Evolutionary conservation across 1,140 invertebrate species (phyloP), one percentile per base, ranked within the genome.

Genomic region (Theocolax elegans): DNA sequence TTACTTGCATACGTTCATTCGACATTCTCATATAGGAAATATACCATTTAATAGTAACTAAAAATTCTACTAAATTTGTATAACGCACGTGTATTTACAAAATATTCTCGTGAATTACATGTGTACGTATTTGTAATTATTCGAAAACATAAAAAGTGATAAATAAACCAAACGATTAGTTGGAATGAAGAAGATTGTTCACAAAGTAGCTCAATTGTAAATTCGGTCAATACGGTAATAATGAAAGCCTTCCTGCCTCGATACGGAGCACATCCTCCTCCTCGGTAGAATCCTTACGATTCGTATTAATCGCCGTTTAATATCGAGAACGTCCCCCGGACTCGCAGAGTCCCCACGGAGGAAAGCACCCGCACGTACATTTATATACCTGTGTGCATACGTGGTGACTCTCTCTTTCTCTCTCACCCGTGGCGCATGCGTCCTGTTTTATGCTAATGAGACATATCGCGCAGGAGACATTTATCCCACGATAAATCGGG

Each of bases 401-500:
- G 23, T 10, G 1, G 1, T 51, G 1, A 4, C 21, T 25, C 21
- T 51, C 21, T 56, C 17, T 10, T 10, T 15, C 35, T 54, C 40
- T 58, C 65, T 67, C 53, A 58, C 65, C 48, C 54, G 62, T 51
- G 46, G 31, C 48, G 23, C 29, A 31, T 15, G 60, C 49, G 60
- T 60, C 69, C 60, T 71, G 62, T 60, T 65, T 71, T 71, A 66
- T 71, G 62, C 69, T 71, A 71, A 71, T 71, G 69, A 71, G 69
- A 66, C 69, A 71, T 71, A 71, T 71, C 63, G 63, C 60, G 54
- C 31, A n/a, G 58, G 71, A 74, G 77, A 77, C 76, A 78, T 78
- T 75, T 78, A 78, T 77, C 77, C 75, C 77, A 75, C 75, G 76
- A 77, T 73, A 75, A 70, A 70, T 73, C 64, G 64, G 62, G 68